Evolutionary conservation across 2,888 invertebrate species (phyloP).

Genomic region (Amblyjoppa proteus): DNA sequence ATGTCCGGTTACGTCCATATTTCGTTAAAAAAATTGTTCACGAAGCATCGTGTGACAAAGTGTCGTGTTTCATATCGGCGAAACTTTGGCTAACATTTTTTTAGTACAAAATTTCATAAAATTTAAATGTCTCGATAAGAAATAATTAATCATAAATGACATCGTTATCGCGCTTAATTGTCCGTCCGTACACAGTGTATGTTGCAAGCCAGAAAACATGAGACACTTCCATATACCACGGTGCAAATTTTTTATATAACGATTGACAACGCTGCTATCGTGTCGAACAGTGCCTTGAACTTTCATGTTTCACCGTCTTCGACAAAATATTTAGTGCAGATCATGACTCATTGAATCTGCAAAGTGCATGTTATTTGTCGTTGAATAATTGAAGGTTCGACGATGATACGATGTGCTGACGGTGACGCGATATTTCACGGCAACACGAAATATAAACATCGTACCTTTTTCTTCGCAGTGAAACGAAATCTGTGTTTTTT

Average conservation of each 20-base stretch:
- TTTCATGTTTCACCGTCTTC: neutral
- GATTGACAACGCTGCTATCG: neutral
- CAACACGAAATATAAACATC: neutral
- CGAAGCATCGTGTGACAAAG: no score
- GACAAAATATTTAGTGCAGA: neutral
- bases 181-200: neutral
- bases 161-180: neutral
- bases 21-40: no score
- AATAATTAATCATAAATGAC: neutral
- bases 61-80: no score
- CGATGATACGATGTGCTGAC: conserved; percentile 40
- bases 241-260: neutral
- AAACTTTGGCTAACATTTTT: no score
- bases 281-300: conserved; percentile 2
- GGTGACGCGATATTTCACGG: conserved; percentile 11
- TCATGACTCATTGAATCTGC: conserved; percentile 34
- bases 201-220: neutral
- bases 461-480: neutral
- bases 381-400: conserved; percentile 49
- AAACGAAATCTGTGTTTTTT: neutral
- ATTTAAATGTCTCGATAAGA: no score
- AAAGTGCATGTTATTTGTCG: conserved; percentile 51
- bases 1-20: no score
- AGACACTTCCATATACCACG: neutral
- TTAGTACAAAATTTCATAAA: no score